Evolutionary conservation across 2,113 vertebrate species (phyloP).

Genomic region (Terrapene triunguis): DNA sequence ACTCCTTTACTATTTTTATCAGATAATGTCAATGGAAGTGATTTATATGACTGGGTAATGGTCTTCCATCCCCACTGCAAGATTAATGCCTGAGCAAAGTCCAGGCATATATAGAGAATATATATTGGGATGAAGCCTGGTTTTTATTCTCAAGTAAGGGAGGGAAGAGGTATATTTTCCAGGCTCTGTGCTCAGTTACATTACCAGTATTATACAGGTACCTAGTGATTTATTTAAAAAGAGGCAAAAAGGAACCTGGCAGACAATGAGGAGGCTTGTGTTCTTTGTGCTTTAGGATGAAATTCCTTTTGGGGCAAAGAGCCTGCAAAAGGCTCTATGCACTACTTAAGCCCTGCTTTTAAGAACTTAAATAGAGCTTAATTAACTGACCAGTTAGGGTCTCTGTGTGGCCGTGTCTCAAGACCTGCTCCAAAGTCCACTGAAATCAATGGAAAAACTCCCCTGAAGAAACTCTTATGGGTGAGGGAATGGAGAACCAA

Average conservation of each 20-base stretch:
- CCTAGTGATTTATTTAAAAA: not conserved
- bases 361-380: not conserved
- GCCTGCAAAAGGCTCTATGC: not conserved
- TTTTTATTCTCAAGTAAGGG: not conserved
- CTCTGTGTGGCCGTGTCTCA: not conserved
- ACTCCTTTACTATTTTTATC: constrained; percentile 9
- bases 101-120: not conserved
- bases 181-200: not conserved
- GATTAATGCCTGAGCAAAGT: constrained; percentile 33
- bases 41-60: not conserved
- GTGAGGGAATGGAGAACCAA: not conserved
- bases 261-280: not conserved
- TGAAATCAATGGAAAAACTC: not conserved
- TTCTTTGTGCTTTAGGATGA: not conserved
- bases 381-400: not conserved
- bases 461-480: not conserved
- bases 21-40: not conserved
- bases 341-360: not conserved
- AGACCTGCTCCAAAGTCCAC: not conserved
- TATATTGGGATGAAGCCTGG: not conserved
- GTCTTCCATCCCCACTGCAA: not conserved
- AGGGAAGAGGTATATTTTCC: not conserved
- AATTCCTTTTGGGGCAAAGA: not conserved
- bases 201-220: not conserved
- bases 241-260: not conserved